Evolutionary conservation across 1,140 invertebrate species (phyloP).

Genomic region (Lepidurus packardi): DNA sequence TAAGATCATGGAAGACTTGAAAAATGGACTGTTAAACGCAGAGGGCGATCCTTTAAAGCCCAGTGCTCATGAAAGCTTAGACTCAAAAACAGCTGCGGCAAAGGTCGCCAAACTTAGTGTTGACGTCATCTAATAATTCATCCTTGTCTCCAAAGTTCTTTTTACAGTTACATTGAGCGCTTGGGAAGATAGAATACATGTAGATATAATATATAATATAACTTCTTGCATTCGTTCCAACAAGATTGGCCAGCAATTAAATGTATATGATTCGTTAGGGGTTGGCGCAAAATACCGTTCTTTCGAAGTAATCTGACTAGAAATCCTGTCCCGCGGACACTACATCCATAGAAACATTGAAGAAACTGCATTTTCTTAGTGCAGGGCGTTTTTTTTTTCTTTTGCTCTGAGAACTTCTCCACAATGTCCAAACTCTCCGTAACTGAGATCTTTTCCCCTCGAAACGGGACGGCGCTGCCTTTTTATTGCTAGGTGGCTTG

Average conservation of each 20-base stretch:
- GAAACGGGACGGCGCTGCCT: constrained; percentile 1
- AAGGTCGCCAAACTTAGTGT: constrained; percentile 65
- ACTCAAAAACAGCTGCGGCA: constrained; percentile 61
- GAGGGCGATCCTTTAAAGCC: constrained; percentile 64
- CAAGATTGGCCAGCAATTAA: constrained; percentile 23
- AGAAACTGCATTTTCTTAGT: not conserved
- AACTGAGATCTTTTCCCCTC: not conserved
- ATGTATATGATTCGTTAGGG: not conserved
- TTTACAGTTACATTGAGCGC: constrained; percentile 24
- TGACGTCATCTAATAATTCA: constrained; percentile 60
- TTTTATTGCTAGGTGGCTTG: constrained; percentile 10
- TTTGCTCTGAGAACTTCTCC: not conserved
- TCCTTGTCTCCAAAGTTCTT: not conserved
- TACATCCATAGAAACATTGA: not conserved
- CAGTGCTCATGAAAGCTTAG: constrained; percentile 62
- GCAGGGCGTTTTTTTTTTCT: not conserved
- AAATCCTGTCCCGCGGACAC: not conserved
- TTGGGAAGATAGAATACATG: constrained; percentile 20
- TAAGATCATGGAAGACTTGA: constrained; percentile 74
- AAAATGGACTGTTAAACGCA: constrained; percentile 59
- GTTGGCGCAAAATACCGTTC: not conserved
- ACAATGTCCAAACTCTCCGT: not conserved
- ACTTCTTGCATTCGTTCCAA: constrained; percentile 6
- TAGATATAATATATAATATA: constrained; percentile 19
- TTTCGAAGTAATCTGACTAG: not conserved